Evolutionary conservation across 2,888 invertebrate genomes (phyloP), one percentile per base, ranked within the genome.

Genomic region (Drosophila atripex): DNA sequence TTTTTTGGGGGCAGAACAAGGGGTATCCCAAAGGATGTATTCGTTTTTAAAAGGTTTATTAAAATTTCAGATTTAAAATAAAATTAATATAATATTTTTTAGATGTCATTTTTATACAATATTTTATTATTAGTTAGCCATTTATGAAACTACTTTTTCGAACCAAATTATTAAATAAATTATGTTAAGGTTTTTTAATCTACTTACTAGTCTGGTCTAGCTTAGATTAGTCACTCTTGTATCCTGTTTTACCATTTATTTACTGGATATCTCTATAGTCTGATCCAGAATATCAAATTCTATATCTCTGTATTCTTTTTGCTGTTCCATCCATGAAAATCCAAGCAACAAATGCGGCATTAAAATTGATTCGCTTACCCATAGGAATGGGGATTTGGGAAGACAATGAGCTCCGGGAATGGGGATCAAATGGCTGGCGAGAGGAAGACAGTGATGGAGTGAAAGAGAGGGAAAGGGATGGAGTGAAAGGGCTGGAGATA

Each of bases 311-410:
- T 58, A 58, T 45, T 50, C 38, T 51, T 53, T 49, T 51, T 54
- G 47, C 21, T 30, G 28, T n/a, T 23, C 25, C 46, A 54, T 60
- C 71, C 25, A 59, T 60, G 38, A 71, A 80, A 87, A 82, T 87
- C 79, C 70, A 21, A 46, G 82, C 82, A 82, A 76, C 71, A 87
- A 82, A 87, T 78, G 79, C 70, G 77, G 71, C 86, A 83, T 83
- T 88, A 82, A 88, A 86, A 83, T 88, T 88, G 82, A 82, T 88
- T 88, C 83, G 75, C 85, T 86, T 84, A 84, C 71, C 61, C 72
- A 38, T 45, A 35, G 52, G 21, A 16, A 11, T 35, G 23, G 46
- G 28, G 11, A 14, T 14, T 32, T 12, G 41, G 18, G 43, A 50
- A 59, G 28, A 52, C 46, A 57, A 54, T 55, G 64, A 21, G 43